These are phyloP conservation scores for Pomatorhinus ruficollis DNA, from an alignment of 2,113 vertebrate genomes.

Conservation along the genomic window DNA sequence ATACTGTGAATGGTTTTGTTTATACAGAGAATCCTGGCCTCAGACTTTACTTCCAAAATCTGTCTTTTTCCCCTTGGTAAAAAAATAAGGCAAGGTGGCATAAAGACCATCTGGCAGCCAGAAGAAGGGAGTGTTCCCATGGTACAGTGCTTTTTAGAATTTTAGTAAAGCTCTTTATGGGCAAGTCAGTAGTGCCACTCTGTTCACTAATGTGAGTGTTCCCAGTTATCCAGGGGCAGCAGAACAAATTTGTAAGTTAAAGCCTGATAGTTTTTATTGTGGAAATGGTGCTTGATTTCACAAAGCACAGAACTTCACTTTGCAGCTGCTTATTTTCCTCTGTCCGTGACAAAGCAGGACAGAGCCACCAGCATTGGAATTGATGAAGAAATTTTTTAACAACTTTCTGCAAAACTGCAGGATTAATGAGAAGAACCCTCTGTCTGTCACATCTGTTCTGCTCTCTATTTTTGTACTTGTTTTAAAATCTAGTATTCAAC, in stretches of 20 bases:
- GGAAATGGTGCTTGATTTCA: background rate
- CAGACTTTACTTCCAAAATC: background rate
- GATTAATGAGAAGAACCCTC: background rate
- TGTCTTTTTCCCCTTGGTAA: background rate
- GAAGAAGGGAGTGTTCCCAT: background rate
- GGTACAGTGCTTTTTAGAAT: background rate
- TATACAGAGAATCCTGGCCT: background rate
- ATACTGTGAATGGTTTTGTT: rapidly evolving
- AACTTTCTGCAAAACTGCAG: conserved; percentile 72
- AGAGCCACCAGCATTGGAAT: conserved; percentile 75
- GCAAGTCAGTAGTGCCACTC: background rate
- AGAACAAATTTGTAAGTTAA: background rate
- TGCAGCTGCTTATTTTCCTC: conserved; percentile 70
- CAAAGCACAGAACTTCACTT: conserved; percentile 51
- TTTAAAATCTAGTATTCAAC: background rate
- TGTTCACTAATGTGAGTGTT: background rate
- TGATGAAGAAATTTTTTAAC: conserved; percentile 64
- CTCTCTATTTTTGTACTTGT: background rate
- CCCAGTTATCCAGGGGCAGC: background rate
- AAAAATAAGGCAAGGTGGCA: background rate
- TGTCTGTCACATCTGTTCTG: background rate
- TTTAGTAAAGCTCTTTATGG: background rate
- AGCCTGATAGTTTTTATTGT: background rate
- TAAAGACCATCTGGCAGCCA: background rate
- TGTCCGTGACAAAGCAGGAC: conserved; percentile 74